These are phyloP conservation scores for Gnathonemus echidnorhynchus DNA, from an alignment of 2,113 vertebrate species.

Conservation along the genomic window DNA sequence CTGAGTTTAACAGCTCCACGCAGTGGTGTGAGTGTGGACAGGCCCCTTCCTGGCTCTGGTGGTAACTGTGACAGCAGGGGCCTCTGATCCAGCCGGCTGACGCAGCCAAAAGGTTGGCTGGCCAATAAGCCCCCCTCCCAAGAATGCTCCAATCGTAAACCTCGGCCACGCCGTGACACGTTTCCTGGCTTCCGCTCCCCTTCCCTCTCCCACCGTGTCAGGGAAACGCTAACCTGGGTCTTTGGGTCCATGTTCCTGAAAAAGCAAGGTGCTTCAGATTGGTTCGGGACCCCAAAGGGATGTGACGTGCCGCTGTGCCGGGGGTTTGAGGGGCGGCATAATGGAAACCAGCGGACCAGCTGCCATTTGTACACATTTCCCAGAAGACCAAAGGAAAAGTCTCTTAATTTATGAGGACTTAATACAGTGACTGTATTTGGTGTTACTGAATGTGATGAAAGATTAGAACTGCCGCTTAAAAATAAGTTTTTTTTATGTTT, in stretches of 20 bases:
- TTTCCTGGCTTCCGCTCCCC: not conserved
- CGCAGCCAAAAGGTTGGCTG: not conserved
- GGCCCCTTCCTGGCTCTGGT: conserved; percentile 15
- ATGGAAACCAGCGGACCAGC: not conserved
- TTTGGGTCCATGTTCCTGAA: not conserved
- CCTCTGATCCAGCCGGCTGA: not conserved
- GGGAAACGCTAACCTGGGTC: not conserved
- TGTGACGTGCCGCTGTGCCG: not conserved
- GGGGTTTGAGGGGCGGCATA: not conserved
- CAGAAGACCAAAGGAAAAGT: not conserved
- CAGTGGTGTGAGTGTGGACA: not conserved
- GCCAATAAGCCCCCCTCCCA: not conserved
- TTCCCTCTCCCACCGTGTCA: not conserved
- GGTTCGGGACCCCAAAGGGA: not conserved
- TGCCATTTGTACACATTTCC: not conserved
- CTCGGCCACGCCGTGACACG: not conserved
- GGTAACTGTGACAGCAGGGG: not conserved
- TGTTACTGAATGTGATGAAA: not conserved
- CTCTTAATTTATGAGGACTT: not conserved
- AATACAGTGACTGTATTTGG: not conserved
- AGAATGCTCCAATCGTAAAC: not conserved
- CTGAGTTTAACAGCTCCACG: not conserved
- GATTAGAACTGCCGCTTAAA: not conserved
- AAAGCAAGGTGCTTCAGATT: not conserved
- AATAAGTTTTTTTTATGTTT: not conserved